These are phyloP conservation scores for Sebastolobus alascanus DNA, from an alignment of 2,797 vertebrate species.

Conservation along the genomic window DNA sequence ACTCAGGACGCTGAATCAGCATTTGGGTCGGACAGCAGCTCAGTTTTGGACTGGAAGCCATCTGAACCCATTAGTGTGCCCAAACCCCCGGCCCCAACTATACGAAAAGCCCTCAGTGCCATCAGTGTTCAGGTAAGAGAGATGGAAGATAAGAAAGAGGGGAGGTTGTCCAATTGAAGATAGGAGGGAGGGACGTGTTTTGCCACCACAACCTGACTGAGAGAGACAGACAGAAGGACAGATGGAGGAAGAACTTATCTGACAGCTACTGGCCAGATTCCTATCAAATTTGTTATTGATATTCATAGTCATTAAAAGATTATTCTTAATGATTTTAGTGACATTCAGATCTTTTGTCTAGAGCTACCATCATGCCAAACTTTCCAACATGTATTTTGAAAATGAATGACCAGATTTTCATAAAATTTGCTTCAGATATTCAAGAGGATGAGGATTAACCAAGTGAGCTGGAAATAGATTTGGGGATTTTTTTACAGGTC, in stretches of 20 bases:
- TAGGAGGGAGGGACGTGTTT: background rate
- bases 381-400: background rate
- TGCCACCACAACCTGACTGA: background rate
- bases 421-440: background rate
- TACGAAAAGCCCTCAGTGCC: conserved; percentile 88
- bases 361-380: background rate
- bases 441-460: background rate
- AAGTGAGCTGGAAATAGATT: background rate
- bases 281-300: background rate
- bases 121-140: conserved; percentile 86
- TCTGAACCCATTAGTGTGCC: conserved; percentile 68
- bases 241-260: background rate
- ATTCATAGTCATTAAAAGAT: background rate
- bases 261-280: background rate
- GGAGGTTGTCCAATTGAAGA: background rate
- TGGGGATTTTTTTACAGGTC: background rate
- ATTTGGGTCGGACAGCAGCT: conserved; percentile 84
- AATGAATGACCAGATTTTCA: background rate
- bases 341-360: background rate
- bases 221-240: background rate
- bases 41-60: conserved; percentile 86
- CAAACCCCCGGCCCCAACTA: conserved; percentile 70
- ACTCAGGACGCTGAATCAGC: conserved; percentile 86
- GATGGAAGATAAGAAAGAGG: background rate
- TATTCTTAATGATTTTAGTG: background rate